Percentiles rank a stretch among this genome's conserved stretches.
Evolutionary conservation across 2,888 invertebrate genomes (phyloP).

Genomic region (Boloria selene): DNA sequence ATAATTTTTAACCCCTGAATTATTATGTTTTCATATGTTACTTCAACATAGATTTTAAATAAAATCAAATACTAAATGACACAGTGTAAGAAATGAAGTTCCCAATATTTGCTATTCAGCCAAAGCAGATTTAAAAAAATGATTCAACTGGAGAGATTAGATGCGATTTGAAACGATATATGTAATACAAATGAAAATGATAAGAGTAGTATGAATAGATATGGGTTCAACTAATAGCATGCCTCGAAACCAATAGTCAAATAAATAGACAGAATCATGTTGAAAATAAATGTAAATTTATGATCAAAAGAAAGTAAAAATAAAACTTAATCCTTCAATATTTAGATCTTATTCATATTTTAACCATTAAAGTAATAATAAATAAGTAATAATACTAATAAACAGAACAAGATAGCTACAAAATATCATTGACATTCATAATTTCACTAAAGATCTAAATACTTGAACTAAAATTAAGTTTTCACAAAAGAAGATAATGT

Average conservation of each 20-base stretch:
- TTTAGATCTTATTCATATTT: conserved; percentile 30
- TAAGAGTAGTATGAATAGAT: conserved; percentile 30
- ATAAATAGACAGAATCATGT: conserved; percentile 38
- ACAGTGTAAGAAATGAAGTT: conserved; percentile 6
- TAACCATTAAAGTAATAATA: not conserved
- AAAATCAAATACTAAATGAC: conserved; percentile 12
- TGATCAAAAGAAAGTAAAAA: conserved; percentile 41
- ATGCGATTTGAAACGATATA: conserved; percentile 34
- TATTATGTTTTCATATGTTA: conserved; percentile 8
- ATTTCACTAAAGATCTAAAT: conserved; percentile 41
- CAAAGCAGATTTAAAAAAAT: conserved; percentile 25
- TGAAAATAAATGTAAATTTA: conserved; percentile 40
- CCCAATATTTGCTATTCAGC: conserved; percentile 17
- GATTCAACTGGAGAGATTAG: conserved; percentile 21
- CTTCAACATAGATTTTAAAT: not conserved
- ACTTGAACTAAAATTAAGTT: conserved; percentile 45
- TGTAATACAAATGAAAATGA: conserved; percentile 33
- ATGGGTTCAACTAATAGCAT: conserved; percentile 44
- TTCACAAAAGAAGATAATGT: conserved; percentile 44
- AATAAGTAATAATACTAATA: conserved; percentile 4
- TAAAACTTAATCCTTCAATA: conserved; percentile 32
- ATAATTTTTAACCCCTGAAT: conserved; percentile 6
- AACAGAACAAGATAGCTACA: not conserved
- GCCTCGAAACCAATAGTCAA: conserved; percentile 46
- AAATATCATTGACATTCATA: not conserved